Evolutionary conservation across 2,113 vertebrate species (phyloP).

Genomic region (Strix aluco): DNA sequence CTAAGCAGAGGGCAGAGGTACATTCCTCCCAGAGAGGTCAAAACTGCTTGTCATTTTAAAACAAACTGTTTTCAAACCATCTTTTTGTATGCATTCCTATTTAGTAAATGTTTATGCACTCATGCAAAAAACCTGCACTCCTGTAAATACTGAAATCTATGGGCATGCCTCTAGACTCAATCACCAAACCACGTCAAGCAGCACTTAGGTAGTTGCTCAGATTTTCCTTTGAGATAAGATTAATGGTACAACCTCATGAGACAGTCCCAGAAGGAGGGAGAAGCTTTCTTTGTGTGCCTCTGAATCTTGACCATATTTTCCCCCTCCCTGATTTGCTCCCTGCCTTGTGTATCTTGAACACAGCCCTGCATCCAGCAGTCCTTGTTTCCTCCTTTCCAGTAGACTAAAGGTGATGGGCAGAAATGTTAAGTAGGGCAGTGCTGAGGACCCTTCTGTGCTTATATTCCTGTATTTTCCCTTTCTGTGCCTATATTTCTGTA

Average conservation of each 20-base stretch:
- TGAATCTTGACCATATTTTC: fast-evolving
- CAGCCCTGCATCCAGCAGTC: fast-evolving
- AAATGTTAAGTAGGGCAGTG: background rate
- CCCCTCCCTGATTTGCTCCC: background rate
- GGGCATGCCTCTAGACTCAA: background rate
- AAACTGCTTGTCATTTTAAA: background rate
- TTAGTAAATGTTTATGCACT: constrained; percentile 10
- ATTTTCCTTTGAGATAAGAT: background rate
- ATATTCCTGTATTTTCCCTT: background rate
- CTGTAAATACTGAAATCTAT: background rate
- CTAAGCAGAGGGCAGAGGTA: background rate
- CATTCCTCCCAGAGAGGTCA: constrained; percentile 18
- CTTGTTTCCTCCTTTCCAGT: background rate
- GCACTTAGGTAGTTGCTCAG: background rate
- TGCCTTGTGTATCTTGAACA: background rate
- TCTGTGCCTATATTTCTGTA: background rate
- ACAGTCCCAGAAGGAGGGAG: background rate
- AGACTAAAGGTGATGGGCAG: background rate
- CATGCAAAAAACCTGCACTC: background rate
- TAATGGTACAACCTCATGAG: background rate
- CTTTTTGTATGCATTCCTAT: background rate
- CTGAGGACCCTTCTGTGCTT: background rate
- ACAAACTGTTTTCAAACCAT: background rate
- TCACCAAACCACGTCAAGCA: background rate
- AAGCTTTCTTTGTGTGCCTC: background rate